Conservation (phyloP, 2,888 invertebrate species). For the Celastrina argiolus region DNA sequence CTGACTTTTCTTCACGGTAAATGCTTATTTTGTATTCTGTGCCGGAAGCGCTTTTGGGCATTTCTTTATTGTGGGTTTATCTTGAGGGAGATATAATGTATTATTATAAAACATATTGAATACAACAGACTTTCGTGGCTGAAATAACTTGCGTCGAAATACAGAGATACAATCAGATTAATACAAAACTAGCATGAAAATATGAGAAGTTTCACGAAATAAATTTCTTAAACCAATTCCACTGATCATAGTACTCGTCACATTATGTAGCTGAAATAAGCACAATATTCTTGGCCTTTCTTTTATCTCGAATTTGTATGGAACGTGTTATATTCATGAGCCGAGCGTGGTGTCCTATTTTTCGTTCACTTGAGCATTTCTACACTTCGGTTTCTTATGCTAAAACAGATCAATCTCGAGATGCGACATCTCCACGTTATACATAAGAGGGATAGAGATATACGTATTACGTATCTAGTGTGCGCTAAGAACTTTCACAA, state of each 20-base stretch:
- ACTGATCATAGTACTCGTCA: background rate
- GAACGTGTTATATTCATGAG: constrained; percentile 15
- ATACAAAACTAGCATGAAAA: constrained; percentile 3
- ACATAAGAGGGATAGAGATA: constrained; percentile 2
- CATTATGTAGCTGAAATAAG: constrained; percentile 10
- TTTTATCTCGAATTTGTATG: constrained; percentile 16
- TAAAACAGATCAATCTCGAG: constrained; percentile 16
- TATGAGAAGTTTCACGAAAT: background rate
- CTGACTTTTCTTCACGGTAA: constrained; percentile 2
- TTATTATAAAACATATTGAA: background rate
- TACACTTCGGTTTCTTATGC: constrained; percentile 15
- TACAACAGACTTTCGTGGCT: background rate
- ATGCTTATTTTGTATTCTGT: constrained; percentile 1
- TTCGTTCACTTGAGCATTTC: constrained; percentile 16
- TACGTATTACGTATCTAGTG: background rate
- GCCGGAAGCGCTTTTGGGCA: constrained; percentile 6
- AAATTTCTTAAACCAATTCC: background rate
- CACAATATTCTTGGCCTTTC: constrained; percentile 5
- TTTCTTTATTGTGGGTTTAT: constrained; percentile 15
- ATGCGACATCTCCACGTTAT: background rate
- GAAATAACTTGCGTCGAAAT: background rate
- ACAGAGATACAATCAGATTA: background rate
- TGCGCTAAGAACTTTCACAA: background rate
- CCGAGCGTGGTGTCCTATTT: constrained; percentile 17
- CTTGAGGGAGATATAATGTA: background rate